Evolutionary conservation across 2,113 vertebrate genomes (phyloP).

Genomic region (Ondatra zibethicus): DNA sequence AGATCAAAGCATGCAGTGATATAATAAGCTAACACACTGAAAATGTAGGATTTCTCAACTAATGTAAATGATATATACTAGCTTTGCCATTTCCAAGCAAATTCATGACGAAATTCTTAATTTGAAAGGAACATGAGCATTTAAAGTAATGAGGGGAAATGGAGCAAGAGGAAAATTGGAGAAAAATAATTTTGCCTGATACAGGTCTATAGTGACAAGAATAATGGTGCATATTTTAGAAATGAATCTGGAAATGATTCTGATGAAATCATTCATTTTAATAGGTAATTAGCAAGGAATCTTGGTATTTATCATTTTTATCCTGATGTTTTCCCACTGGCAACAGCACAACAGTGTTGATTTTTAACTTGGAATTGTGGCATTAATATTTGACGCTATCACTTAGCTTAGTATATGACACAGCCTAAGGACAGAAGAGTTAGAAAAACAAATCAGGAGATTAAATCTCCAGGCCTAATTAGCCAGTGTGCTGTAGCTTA

Average conservation of each 20-base stretch:
- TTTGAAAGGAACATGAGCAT: neutral
- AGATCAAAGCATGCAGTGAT: neutral
- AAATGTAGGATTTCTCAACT: neutral
- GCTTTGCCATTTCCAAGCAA: neutral
- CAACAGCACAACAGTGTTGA: conserved; percentile 76
- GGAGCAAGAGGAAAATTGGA: neutral
- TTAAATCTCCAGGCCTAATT: conserved; percentile 70
- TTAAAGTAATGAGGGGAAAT: neutral
- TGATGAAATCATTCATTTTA: conserved; percentile 78
- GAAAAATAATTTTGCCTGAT: conserved; percentile 11
- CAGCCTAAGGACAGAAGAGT: conserved; percentile 74
- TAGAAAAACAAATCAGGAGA: conserved; percentile 65
- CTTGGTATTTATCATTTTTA: conserved; percentile 76
- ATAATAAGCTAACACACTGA: neutral
- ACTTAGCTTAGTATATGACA: conserved; percentile 76
- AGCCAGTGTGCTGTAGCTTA: conserved; percentile 2
- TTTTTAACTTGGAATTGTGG: conserved; percentile 80
- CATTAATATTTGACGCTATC: conserved; percentile 83
- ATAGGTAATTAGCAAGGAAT: conserved; percentile 67
- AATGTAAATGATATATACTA: conserved; percentile 46
- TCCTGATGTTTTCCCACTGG: conserved; percentile 77
- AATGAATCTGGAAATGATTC: conserved; percentile 62
- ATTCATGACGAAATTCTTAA: neutral
- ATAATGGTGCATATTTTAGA: conserved; percentile 33
- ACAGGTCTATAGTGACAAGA: neutral